Percentiles rank a stretch among this genome's conserved stretches.
phyloP scores from a whole-genome alignment of 1,140 invertebrate genomes.

The Nasonia longicornis region DNA sequence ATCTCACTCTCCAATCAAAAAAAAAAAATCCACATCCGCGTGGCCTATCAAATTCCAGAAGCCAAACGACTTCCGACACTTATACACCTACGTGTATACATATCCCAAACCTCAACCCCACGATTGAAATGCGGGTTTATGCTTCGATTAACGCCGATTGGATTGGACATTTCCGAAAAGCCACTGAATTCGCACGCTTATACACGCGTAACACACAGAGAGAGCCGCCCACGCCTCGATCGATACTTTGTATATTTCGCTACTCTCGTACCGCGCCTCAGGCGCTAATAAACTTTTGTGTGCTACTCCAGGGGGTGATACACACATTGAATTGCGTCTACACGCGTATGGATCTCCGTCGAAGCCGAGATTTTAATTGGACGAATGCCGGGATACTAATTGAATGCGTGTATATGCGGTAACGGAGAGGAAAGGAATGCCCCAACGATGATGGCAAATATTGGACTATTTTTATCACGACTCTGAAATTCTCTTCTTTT shows the following conservation, averaged over 20 bases:
- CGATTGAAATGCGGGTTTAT: neutral
- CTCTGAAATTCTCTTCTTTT: neutral
- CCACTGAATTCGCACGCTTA: neutral
- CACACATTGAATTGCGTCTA: neutral
- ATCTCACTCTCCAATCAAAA: neutral
- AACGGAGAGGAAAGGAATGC: neutral
- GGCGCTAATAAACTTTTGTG: neutral
- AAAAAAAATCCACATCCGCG: neutral
- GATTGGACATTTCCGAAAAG: conserved; percentile 14
- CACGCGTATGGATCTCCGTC: neutral
- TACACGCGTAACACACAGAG: neutral
- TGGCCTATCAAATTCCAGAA: neutral
- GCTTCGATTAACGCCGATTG: conserved; percentile 3
- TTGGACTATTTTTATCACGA: neutral
- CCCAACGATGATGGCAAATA: neutral
- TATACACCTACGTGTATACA: neutral
- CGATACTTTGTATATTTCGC: neutral
- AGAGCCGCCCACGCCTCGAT: neutral
- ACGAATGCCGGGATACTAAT: neutral
- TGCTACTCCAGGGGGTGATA: neutral
- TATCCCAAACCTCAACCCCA: neutral
- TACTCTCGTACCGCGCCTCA: neutral
- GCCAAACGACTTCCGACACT: neutral
- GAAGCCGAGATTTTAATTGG: conserved; percentile 1
- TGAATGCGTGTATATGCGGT: neutral